These are phyloP conservation scores for Mimumesa dahlbomi DNA, from an alignment of 2,888 invertebrate species.

Conservation along the genomic window DNA sequence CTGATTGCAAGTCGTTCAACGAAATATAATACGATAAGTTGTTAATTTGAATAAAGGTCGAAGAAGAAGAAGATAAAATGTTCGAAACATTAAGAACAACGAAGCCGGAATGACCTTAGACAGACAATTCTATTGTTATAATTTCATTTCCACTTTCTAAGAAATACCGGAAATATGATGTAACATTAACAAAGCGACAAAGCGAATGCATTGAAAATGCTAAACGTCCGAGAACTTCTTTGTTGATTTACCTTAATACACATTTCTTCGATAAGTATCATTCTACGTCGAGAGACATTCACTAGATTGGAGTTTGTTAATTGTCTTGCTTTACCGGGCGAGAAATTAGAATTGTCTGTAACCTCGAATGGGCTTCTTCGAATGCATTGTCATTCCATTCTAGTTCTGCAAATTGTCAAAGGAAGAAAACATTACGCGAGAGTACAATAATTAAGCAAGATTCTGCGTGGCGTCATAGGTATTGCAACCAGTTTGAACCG, in stretches of 20 bases:
- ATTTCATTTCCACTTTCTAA: not conserved
- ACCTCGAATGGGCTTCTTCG: constrained; percentile 21
- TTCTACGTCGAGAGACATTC: not conserved
- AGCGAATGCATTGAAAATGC: not conserved
- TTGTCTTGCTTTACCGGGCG: constrained; percentile 20
- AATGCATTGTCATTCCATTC: not conserved
- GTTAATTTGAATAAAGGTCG: constrained; percentile 2
- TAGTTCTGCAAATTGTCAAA: constrained; percentile 3
- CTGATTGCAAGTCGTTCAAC: constrained; percentile 3
- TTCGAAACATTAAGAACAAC: not conserved
- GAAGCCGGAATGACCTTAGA: not conserved
- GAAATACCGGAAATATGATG: too few species aligned
- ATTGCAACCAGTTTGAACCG: not conserved
- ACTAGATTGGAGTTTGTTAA: constrained; percentile 21
- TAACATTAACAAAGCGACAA: too few species aligned
- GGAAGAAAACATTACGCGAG: not conserved
- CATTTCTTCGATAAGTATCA: not conserved
- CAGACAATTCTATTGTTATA: not conserved
- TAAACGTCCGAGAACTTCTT: not conserved
- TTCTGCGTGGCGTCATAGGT: not conserved
- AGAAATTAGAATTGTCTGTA: constrained; percentile 27
- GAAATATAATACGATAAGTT: not conserved
- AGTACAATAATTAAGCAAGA: not conserved
- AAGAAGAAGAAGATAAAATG: not conserved
- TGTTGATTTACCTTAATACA: too few species aligned